phyloP scores from a whole-genome alignment of 1,140 invertebrate species.

The Melipona quadrifasciata region DNA sequence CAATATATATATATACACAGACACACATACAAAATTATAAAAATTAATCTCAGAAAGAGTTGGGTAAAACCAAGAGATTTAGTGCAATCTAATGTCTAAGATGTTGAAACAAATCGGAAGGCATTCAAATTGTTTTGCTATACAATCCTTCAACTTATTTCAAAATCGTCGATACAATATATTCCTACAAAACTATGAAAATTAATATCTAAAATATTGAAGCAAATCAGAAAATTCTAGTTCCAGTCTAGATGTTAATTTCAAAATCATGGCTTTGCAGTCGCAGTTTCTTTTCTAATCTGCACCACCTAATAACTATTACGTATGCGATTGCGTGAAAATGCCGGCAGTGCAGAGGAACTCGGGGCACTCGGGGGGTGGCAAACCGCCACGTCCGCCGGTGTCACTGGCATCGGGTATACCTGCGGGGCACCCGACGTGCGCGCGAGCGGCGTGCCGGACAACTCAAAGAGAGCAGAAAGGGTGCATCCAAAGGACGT shows the following conservation, averaged over 20 bases:
- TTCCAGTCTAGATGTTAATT: neutral
- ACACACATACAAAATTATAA: too few species aligned
- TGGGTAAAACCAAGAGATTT: too few species aligned
- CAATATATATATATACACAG: too few species aligned
- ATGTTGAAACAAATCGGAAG: too few species aligned
- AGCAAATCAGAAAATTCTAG: too few species aligned
- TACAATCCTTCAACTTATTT: too few species aligned
- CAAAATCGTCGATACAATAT: too few species aligned
- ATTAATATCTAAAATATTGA: too few species aligned
- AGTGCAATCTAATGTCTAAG: too few species aligned
- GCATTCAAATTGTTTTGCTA: too few species aligned
- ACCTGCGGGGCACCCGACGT: neutral
- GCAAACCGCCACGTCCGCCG: neutral
- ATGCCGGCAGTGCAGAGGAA: neutral
- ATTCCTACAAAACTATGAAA: too few species aligned
- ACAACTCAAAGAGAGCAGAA: constrained; percentile 25
- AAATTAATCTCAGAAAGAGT: too few species aligned
- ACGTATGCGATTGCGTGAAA: neutral
- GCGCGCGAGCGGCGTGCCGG: constrained; percentile 22
- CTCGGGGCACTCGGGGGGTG: neutral
- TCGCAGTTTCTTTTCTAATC: neutral
- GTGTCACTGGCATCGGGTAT: neutral
- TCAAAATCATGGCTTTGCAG: neutral
- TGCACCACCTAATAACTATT: neutral
- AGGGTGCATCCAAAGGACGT: constrained; percentile 38